A percentile compares a stretch with the other conserved stretches of the same genome.
Evolutionary conservation across 2,888 invertebrate genomes (phyloP).

Genomic region (Steinernema hermaphroditum): DNA sequence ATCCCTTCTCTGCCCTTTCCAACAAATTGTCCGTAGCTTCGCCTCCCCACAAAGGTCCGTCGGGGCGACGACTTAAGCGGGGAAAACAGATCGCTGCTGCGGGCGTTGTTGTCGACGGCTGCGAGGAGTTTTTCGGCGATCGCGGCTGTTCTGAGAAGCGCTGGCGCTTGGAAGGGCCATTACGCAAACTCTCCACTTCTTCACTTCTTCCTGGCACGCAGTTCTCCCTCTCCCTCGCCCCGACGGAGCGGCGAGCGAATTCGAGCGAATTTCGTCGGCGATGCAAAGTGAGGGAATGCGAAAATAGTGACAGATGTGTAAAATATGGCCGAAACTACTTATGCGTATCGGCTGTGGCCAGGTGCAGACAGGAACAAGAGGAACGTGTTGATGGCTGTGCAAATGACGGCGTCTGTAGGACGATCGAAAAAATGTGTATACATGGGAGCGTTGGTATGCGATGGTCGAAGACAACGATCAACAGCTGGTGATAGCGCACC

Average conservation of each 20-base stretch:
- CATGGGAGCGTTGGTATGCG: too few relatives aligned
- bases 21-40: background rate
- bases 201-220: constrained; percentile 6
- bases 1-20: too few relatives aligned
- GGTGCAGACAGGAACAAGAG: too few relatives aligned
- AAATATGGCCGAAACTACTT: constrained; percentile 23
- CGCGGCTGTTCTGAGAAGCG: constrained; percentile 21
- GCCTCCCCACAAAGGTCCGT: too few relatives aligned
- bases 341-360: background rate
- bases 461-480: too few relatives aligned
- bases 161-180: constrained; percentile 1
- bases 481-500: too few relatives aligned
- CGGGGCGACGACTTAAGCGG: background rate
- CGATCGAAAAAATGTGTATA: too few relatives aligned
- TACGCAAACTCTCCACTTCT: constrained; percentile 23
- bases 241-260: background rate
- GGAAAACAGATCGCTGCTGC: background rate
- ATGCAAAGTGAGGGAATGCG: constrained; percentile 3
- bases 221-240: background rate
- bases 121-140: constrained; percentile 10
- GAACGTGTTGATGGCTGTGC: too few relatives aligned
- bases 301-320: constrained; percentile 11
- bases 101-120: background rate
- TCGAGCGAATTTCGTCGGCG: constrained; percentile 3
- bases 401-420: too few relatives aligned